These are phyloP conservation scores for Terebella lapidaria DNA, from an alignment of 2,888 invertebrate genomes.

Conservation along the genomic window DNA sequence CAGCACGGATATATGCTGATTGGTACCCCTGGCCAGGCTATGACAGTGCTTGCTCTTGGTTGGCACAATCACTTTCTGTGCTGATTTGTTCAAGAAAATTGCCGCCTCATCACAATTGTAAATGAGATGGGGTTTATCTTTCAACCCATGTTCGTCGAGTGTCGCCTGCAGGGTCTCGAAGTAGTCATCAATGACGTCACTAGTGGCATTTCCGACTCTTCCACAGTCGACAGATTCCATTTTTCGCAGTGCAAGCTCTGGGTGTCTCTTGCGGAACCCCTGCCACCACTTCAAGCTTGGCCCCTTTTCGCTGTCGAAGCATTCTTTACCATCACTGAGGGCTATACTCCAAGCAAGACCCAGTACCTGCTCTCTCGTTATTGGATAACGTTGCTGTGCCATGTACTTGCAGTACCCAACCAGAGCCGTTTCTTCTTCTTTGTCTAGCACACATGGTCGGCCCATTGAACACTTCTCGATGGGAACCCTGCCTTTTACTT, in stretches of 20 bases:
- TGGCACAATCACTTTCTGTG: not conserved
- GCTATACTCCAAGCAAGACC: not conserved
- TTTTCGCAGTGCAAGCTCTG: not conserved
- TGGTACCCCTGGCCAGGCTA: not conserved
- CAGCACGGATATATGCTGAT: not conserved
- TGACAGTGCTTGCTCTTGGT: constrained; percentile 6
- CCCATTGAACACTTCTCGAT: not conserved
- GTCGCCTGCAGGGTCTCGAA: not conserved
- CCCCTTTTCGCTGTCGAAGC: not conserved
- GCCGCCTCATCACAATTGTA: constrained; percentile 10
- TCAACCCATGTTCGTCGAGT: not conserved
- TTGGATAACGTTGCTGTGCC: not conserved
- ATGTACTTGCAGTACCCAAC: not conserved
- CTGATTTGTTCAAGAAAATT: constrained; percentile 7
- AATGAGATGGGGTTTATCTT: not conserved
- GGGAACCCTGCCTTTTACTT: not conserved
- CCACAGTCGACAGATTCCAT: not conserved
- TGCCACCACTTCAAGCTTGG: constrained; percentile 1
- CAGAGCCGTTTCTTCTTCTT: not conserved
- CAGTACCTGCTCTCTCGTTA: not conserved
- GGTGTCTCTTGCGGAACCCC: not conserved
- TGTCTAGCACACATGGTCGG: not conserved
- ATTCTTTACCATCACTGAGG: not conserved
- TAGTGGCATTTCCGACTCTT: not conserved
- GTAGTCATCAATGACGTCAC: constrained; percentile 1